Conservation (phyloP, 1,140 invertebrate genomes). For the Leguminivora glycinivorella region DNA sequence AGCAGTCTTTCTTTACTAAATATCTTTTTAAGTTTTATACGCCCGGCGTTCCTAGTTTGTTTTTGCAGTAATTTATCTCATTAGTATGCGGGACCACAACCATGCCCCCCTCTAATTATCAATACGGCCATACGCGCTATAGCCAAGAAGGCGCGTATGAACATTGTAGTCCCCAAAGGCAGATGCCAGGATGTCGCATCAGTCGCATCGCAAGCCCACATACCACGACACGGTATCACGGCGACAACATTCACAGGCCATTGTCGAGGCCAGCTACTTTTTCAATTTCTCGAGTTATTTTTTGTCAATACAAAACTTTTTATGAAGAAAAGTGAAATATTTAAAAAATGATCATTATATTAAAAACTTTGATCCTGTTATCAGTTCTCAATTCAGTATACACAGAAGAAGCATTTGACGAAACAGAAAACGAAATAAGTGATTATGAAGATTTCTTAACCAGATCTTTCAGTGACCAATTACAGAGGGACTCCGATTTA, state of each 20-base stretch:
- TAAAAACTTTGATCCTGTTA: background rate
- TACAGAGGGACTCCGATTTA: background rate
- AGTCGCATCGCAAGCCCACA: background rate
- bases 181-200: background rate
- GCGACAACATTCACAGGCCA: too few relatives aligned
- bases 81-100: background rate
- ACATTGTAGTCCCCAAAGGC: background rate
- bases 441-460: background rate
- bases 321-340: background rate
- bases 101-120: background rate
- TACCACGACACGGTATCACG: too few relatives aligned
- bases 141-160: background rate
- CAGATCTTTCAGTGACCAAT: background rate
- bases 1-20: too few relatives aligned
- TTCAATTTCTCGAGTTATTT: background rate
- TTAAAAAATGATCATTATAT: background rate
- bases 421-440: background rate
- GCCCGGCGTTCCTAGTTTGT: background rate
- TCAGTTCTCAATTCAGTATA: background rate
- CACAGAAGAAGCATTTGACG: background rate
- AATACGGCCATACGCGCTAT: background rate
- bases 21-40: too few relatives aligned
- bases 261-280: conserved; percentile 1
- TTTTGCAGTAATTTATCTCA: background rate
- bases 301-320: background rate